Base-by-base conservation (phyloP, 2,797 vertebrate genomes). In the Coranthus polyacanthus region DNA sequence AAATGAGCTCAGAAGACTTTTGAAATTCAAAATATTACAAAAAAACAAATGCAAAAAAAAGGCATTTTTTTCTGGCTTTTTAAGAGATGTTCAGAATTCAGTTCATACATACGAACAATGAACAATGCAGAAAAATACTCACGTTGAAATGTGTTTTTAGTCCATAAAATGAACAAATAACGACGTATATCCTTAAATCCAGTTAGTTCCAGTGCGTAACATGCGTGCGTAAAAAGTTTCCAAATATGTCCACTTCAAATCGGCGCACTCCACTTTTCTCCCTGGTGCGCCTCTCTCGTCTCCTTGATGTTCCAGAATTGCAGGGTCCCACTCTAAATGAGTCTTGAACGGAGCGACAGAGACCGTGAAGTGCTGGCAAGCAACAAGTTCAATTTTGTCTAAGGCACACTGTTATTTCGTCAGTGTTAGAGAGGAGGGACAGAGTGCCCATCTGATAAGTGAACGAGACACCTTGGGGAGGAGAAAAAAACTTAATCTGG, bases 341-440 rank as follows among this genome's bases (percentile, higher is more conserved):
- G 81, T 43, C 84, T 79, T 87, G 89, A 90, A 69, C 75, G 80
- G 64, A 78, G 87, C 85, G 84, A 75, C 81, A 89, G 91, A 82
- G 84, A 89, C 78, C 86, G 84, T 81, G 83, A 89, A 92, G 90
- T 80, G 82, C 83, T 89, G 89, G 91, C 86, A 85, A 91, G 92
- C 90, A 93, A 92, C 93, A 95, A 95, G 94, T 94, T 95, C 93
- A 95, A 95, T 94, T 95, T 93, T 93, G 92, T 91, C 88, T 85
- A 92, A 94, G 94, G 92, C 94, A 94, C 94, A 90, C 95, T 93
- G 92, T 94, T 95, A 95, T 95, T 95, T 95, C 96, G 96, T 95
- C 95, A 89, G 89, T 82, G 92, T 84, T 39, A 20, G 78, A 92
- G 94, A 97, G 97, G 97, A 96, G 97, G 96, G 94, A 95, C 96